Percentiles rank a stretch among this genome's conserved stretches.
Evolutionary conservation across 2,113 vertebrate species (phyloP).

Genomic region (Athene cunicularia): DNA sequence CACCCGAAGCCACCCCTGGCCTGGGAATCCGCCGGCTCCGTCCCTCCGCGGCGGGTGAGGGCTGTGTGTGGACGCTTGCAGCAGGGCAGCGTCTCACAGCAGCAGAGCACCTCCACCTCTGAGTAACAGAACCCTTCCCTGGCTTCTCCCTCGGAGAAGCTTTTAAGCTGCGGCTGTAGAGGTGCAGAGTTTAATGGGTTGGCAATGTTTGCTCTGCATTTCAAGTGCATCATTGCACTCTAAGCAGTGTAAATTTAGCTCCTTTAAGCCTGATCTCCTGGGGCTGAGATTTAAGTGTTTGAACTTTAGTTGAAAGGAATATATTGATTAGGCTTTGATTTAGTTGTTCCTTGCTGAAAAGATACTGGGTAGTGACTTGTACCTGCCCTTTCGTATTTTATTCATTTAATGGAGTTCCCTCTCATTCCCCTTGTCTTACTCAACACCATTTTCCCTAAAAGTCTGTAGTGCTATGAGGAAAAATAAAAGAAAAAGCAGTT

Average conservation of each 20-base stretch:
- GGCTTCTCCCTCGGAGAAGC: neutral
- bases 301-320: conserved; percentile 69
- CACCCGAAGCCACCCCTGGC: rapidly evolving
- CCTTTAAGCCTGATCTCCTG: conserved; percentile 30
- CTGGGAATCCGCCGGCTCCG: neutral
- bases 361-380: conserved; percentile 16
- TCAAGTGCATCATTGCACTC: neutral
- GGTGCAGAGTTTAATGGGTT: conserved; percentile 13
- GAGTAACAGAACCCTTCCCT: neutral
- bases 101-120: neutral
- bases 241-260: conserved; percentile 49
- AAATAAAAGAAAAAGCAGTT: neutral
- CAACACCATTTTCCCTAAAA: neutral
- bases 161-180: conserved; percentile 11
- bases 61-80: rapidly evolving
- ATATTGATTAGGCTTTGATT: conserved; percentile 71
- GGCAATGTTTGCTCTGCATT: conserved; percentile 28
- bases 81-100: neutral
- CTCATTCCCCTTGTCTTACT: neutral
- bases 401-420: conserved; percentile 26
- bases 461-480: neutral
- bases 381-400: conserved; percentile 28
- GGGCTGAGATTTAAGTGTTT: conserved; percentile 59
- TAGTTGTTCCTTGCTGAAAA: conserved; percentile 50
- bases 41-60: neutral